Conservation (phyloP, 2,113 vertebrate genomes). For the Chelonoidis abingdonii region DNA sequence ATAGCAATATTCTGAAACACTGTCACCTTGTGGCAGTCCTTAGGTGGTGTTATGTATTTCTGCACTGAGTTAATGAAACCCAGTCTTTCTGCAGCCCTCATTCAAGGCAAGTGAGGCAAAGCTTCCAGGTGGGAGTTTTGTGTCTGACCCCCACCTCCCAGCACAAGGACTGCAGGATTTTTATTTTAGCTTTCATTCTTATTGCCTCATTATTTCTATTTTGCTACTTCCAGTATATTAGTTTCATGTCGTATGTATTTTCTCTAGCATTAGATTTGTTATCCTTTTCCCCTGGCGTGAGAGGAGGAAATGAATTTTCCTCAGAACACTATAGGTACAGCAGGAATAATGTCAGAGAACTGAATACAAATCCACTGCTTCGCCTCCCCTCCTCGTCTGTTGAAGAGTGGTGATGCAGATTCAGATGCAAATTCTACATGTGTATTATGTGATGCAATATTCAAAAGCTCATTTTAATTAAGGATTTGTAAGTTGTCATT, state of each 20-base stretch:
- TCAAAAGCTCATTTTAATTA: no score
- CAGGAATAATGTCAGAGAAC: not conserved
- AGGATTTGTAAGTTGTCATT: not conserved
- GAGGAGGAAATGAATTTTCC: not conserved
- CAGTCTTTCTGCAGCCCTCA: not conserved
- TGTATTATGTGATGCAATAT: not conserved
- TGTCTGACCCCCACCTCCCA: not conserved
- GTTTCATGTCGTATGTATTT: not conserved
- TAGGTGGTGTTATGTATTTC: not conserved
- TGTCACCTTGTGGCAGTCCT: not conserved
- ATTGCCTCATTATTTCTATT: not conserved
- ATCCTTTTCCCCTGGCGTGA: not conserved
- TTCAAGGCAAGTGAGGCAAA: not conserved
- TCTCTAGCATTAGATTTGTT: not conserved
- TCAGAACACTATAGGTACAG: not conserved
- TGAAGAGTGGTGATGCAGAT: not conserved
- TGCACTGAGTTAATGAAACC: not conserved
- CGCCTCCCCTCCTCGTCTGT: not conserved
- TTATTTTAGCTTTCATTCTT: not conserved
- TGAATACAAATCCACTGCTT: not conserved
- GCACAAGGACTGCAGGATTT: not conserved
- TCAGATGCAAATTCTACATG: not conserved
- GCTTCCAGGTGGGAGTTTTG: not conserved
- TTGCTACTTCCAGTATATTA: not conserved
- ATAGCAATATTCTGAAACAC: not conserved